Evolutionary conservation across 2,888 invertebrate species (phyloP).

Genomic region (Lissonota sp.): DNA sequence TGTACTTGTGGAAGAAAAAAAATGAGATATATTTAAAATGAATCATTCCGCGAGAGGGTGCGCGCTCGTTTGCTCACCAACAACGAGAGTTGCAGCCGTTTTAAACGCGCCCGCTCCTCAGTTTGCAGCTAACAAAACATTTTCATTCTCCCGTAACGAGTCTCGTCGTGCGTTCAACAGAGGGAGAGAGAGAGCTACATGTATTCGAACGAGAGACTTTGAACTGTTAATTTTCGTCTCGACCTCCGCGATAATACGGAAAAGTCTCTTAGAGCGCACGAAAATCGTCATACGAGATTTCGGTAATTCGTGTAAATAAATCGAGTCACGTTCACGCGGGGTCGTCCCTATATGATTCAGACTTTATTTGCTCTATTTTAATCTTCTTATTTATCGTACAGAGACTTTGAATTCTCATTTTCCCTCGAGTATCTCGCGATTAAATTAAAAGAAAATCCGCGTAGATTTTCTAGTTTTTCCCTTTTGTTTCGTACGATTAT

Average conservation of each 20-base stretch:
- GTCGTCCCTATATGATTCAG: conserved; percentile 10
- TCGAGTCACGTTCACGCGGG: neutral
- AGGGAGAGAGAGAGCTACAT: conserved; percentile 24
- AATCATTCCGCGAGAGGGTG: conserved; percentile 42
- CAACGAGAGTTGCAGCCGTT: conserved; percentile 47
- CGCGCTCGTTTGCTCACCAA: neutral
- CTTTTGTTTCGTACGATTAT: too few species aligned
- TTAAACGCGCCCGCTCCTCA: conserved; percentile 47
- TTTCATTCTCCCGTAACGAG: conserved; percentile 42
- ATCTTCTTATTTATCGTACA: too few species aligned
- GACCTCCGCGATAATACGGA: neutral
- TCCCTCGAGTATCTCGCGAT: too few species aligned
- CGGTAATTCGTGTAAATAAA: neutral
- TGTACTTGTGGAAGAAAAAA: conserved; percentile 16
- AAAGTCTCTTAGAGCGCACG: conserved; percentile 6
- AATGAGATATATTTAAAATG: conserved; percentile 42
- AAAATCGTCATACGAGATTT: conserved; percentile 26
- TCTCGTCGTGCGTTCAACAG: conserved; percentile 1
- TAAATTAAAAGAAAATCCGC: too few species aligned
- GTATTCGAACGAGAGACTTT: conserved; percentile 43
- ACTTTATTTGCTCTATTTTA: neutral
- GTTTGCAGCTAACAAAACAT: conserved; percentile 60
- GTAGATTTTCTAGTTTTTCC: too few species aligned
- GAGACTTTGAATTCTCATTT: too few species aligned
- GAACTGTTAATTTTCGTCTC: conserved; percentile 27